Evolutionary conservation across 2,113 vertebrate genomes (phyloP).

Genomic region (Potamarius usumacintae): DNA sequence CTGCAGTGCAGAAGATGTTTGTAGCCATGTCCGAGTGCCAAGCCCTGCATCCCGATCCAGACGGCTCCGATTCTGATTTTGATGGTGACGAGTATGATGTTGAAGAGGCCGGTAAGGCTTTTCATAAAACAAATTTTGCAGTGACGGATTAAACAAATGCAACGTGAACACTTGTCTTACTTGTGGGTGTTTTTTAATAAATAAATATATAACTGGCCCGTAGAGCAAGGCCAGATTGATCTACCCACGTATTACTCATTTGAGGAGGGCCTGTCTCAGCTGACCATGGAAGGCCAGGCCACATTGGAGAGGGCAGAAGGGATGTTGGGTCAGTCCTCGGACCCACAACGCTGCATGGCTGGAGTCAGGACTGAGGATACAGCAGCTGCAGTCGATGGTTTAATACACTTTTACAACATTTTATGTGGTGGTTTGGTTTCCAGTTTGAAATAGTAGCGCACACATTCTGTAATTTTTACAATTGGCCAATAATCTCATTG

Average conservation of each 20-base stretch:
- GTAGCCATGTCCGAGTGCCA: constrained; percentile 94
- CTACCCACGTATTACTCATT: constrained; percentile 91
- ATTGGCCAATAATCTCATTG: not conserved
- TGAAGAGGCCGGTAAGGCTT: constrained; percentile 86
- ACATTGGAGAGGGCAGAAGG: constrained; percentile 89
- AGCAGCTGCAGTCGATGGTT: constrained; percentile 40
- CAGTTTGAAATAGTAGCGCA: not conserved
- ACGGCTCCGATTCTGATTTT: constrained; percentile 89
- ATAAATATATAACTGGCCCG: not conserved
- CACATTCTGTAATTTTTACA: not conserved
- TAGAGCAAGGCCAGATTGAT: constrained; percentile 86
- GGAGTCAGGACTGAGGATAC: constrained; percentile 86
- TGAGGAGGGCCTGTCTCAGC: constrained; percentile 89
- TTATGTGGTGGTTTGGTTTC: not conserved
- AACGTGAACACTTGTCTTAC: not conserved
- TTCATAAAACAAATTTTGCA: not conserved
- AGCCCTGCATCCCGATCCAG: constrained; percentile 90
- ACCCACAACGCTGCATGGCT: constrained; percentile 89
- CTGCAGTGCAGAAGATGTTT: constrained; percentile 87
- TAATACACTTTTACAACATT: not conserved
- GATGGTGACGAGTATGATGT: constrained; percentile 93
- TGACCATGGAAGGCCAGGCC: constrained; percentile 88
- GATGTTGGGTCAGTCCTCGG: constrained; percentile 84
- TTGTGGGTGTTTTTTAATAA: not conserved
- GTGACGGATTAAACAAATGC: no score